Evolutionary conservation across 2,797 vertebrate genomes (phyloP).

Genomic region (Malacoctenus gilli): DNA sequence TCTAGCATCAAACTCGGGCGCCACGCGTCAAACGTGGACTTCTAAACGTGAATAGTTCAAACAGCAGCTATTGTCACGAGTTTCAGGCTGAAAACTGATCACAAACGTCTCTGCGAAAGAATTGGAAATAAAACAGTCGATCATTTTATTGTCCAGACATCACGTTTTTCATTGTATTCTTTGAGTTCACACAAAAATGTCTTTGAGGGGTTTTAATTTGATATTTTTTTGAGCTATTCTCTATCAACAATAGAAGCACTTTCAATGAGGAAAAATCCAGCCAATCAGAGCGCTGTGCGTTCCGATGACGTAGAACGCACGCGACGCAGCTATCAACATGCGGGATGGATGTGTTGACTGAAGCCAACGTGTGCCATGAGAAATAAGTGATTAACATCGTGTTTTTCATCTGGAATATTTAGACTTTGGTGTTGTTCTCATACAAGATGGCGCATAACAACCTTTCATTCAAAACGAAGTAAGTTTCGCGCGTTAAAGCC

Average conservation of each 20-base stretch:
- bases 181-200: background rate
- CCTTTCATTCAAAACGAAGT: conserved; percentile 84
- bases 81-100: too few relatives aligned
- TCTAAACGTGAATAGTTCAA: conserved; percentile 36
- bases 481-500: conserved; percentile 46
- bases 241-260: background rate
- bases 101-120: too few relatives aligned
- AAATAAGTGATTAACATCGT: conserved; percentile 11
- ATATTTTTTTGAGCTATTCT: background rate
- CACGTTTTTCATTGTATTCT: too few relatives aligned
- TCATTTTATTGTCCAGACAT: too few relatives aligned
- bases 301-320: conserved; percentile 58
- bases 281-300: conserved; percentile 61
- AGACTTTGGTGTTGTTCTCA: background rate
- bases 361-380: conserved; percentile 52
- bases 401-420: background rate
- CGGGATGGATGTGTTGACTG: conserved; percentile 50
- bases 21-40: conserved; percentile 28
- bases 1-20: conserved; percentile 63
- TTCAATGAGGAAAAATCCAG: background rate
- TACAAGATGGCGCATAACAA: conserved; percentile 72
- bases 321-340: conserved; percentile 72
- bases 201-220: background rate
- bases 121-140: background rate
- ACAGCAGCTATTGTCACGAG: conserved; percentile 16